Evolutionary conservation across 2,888 invertebrate species (phyloP).

Genomic region (Sthenelais limicola): DNA sequence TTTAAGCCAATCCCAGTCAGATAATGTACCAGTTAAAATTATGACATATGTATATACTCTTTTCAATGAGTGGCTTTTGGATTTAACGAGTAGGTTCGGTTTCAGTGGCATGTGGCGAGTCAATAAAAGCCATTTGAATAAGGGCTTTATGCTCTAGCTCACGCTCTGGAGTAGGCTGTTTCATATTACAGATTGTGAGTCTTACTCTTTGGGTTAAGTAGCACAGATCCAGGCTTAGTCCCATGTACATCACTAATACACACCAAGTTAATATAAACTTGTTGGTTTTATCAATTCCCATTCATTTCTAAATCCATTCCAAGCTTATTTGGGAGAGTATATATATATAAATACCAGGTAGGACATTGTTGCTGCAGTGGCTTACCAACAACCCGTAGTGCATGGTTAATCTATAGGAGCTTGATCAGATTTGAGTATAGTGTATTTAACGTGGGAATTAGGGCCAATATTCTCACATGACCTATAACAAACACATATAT

Average conservation of each 20-base stretch:
- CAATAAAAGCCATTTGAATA: constrained; percentile 31
- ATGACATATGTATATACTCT: constrained; percentile 30
- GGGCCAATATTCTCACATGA: constrained; percentile 11
- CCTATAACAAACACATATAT: too few species aligned
- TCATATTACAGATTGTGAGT: constrained; percentile 26
- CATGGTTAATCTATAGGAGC: constrained; percentile 9
- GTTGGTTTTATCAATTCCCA: constrained; percentile 34
- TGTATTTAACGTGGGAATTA: constrained; percentile 19
- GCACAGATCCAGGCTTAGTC: constrained; percentile 29
- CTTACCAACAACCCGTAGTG: background rate
- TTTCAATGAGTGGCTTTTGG: constrained; percentile 17
- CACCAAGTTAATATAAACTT: constrained; percentile 21
- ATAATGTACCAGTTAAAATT: constrained; percentile 26
- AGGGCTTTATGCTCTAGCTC: constrained; percentile 16
- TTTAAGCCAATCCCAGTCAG: constrained; percentile 13
- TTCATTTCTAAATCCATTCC: constrained; percentile 27
- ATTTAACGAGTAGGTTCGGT: constrained; percentile 8
- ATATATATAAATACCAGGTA: too few species aligned
- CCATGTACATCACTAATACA: constrained; percentile 1
- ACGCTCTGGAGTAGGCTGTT: constrained; percentile 14
- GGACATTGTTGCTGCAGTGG: too few species aligned
- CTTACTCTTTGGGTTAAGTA: constrained; percentile 15
- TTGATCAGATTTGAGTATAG: background rate
- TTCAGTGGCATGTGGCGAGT: constrained; percentile 16
- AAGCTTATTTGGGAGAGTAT: background rate